Conservation (phyloP, 2,888 invertebrate genomes). For the Melitaea athalia region DNA sequence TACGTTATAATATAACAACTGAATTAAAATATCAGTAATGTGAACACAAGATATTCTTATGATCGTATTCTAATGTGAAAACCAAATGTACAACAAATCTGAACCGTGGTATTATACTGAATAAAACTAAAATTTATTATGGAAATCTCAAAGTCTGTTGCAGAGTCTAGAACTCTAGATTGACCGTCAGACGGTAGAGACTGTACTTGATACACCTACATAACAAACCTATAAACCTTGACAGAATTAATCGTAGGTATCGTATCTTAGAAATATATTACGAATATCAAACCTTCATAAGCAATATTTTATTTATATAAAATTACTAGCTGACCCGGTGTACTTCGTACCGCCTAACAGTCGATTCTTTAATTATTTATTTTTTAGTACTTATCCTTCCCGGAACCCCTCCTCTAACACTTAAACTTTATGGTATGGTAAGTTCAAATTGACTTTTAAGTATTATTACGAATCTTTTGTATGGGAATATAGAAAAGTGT, state of each 20-base stretch:
- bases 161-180: slow-evolving; percentile 47
- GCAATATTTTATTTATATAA: neutral
- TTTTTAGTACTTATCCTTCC: no score
- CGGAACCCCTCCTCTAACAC: no score
- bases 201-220: slow-evolving; percentile 38
- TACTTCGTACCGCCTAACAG: no score
- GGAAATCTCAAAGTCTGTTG: slow-evolving; percentile 50
- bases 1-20: slow-evolving; percentile 12
- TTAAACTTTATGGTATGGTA: no score
- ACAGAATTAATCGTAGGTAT: slow-evolving; percentile 25
- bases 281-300: neutral
- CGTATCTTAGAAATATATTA: neutral
- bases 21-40: neutral
- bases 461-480: no score
- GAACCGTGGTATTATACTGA: neutral
- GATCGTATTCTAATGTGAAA: neutral
- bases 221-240: slow-evolving; percentile 26
- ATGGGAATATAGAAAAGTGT: no score
- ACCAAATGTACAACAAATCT: neutral
- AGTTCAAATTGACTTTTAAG: no score
- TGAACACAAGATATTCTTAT: neutral
- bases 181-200: slow-evolving; percentile 49
- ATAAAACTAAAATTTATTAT: slow-evolving; percentile 27
- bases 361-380: no score
- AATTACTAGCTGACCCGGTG: no score